These are phyloP conservation scores for Arenaria interpres DNA, from an alignment of 2,113 vertebrate genomes.

Conservation along the genomic window DNA sequence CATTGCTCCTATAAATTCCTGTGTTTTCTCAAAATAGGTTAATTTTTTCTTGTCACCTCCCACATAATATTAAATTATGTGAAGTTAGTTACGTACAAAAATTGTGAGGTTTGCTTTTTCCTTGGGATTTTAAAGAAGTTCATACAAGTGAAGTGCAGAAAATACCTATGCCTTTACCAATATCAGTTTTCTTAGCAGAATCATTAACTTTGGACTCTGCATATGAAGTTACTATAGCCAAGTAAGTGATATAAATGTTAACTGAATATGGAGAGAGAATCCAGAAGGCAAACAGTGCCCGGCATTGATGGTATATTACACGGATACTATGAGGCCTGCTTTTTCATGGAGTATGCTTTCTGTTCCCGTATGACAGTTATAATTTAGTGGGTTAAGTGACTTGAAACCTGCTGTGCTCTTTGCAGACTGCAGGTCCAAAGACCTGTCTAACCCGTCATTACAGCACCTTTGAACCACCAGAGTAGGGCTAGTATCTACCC, in stretches of 20 bases:
- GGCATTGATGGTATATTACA: not conserved
- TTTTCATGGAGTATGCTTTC: not conserved
- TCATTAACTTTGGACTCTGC: not conserved
- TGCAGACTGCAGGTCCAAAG: not conserved
- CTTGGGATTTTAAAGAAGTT: not conserved
- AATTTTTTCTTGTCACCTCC: slow-evolving; percentile 32
- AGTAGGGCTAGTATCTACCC: not conserved
- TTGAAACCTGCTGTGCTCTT: not conserved
- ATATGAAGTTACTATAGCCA: not conserved
- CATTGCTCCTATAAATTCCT: not conserved
- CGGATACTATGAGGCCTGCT: not conserved
- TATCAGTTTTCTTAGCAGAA: not conserved
- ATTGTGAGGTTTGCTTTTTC: not conserved
- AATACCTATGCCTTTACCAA: not conserved
- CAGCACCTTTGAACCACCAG: not conserved
- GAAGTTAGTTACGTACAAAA: not conserved
- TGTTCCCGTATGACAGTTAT: not conserved
- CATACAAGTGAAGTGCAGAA: not conserved
- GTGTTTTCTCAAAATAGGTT: not conserved
- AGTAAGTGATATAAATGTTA: not conserved
- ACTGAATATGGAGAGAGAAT: not conserved
- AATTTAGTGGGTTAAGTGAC: not conserved
- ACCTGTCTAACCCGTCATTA: not conserved
- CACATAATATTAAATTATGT: not conserved
- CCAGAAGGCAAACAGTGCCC: not conserved